These are phyloP conservation scores for Mico argentatus DNA, from an alignment of 2,797 vertebrate species.

Conservation along the genomic window DNA sequence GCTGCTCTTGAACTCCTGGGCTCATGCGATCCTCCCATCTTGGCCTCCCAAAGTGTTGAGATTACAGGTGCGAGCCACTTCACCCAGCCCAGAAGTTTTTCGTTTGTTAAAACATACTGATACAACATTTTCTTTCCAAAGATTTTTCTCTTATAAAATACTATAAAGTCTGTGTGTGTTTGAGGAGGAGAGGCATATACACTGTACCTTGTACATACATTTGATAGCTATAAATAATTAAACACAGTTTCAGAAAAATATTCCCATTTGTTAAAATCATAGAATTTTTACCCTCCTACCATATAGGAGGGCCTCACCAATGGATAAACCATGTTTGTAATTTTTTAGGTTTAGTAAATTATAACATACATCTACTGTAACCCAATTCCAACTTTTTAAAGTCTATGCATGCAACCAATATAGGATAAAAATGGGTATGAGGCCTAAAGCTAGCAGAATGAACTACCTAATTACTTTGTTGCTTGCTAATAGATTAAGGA, in stretches of 20 bases:
- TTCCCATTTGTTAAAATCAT: not conserved
- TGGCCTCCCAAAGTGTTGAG: not conserved
- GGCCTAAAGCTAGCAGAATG: not conserved
- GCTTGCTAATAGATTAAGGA: not conserved
- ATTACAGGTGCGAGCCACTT: not conserved
- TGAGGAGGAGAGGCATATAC: not conserved
- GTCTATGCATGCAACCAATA: not conserved
- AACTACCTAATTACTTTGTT: not conserved
- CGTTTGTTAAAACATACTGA: not conserved
- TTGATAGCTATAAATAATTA: constrained; percentile 11
- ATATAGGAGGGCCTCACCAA: not conserved
- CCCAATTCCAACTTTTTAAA: not conserved
- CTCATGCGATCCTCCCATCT: not conserved
- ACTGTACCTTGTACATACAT: not conserved
- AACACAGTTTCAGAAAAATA: not conserved
- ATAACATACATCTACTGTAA: not conserved
- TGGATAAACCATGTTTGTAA: not conserved
- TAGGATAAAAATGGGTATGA: not conserved
- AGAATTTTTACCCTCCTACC: not conserved
- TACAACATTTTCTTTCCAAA: not conserved
- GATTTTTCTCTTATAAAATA: not conserved
- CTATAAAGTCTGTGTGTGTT: not conserved
- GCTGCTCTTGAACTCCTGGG: not conserved
- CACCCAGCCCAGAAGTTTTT: not conserved
- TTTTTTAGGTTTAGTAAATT: not conserved